phyloP scores from a whole-genome alignment of 2,797 vertebrate species.

The Phalanger gymnotis region DNA sequence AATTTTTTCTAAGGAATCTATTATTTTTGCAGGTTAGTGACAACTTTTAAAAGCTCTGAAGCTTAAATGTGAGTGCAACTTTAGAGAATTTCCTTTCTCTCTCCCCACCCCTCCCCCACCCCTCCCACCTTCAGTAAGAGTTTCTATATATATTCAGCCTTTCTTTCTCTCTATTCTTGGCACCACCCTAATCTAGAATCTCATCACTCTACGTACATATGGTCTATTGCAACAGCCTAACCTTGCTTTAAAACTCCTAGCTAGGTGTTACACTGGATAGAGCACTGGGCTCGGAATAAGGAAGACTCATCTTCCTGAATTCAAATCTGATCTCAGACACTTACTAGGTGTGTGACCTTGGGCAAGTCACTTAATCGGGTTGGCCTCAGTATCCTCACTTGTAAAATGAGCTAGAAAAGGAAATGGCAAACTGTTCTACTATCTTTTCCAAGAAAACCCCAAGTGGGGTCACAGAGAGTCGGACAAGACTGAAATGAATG shows the following conservation, averaged over 20 bases:
- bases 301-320: neutral
- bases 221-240: neutral
- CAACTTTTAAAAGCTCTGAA: slow-evolving; percentile 51
- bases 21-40: neutral
- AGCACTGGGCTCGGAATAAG: neutral
- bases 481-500: neutral
- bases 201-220: neutral
- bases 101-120: neutral
- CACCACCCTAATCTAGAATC: neutral
- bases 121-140: neutral
- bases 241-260: neutral
- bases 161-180: neutral
- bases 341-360: neutral
- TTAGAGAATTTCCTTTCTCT: neutral
- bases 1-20: slow-evolving; percentile 5
- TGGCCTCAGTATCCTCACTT: neutral
- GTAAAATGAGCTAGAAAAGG: neutral
- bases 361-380: too few relatives aligned
- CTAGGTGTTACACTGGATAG: neutral
- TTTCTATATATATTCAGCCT: neutral
- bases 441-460: neutral
- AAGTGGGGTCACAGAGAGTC: neutral
- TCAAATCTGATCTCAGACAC: neutral
- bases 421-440: neutral
- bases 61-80: neutral